These are phyloP conservation scores for Semicossyphus pulcher DNA, from an alignment of 2,113 vertebrate genomes.

Conservation along the genomic window DNA sequence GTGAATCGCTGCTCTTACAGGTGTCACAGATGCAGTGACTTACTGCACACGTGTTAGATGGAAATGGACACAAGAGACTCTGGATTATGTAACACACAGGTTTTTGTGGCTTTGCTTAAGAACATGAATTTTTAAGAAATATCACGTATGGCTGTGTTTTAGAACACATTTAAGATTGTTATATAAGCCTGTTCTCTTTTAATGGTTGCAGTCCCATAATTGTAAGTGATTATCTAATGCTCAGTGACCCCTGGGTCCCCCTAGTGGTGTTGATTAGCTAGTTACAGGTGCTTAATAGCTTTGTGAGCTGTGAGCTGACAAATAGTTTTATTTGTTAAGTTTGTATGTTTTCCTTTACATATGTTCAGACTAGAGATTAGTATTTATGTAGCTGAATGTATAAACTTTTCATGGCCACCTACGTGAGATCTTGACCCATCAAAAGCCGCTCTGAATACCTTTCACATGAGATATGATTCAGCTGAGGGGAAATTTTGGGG, in stretches of 20 bases:
- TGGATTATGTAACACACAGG: too few species aligned
- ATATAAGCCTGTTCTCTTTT: too few species aligned
- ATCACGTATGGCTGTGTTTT: not conserved
- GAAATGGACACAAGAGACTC: not conserved
- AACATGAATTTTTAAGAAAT: not conserved
- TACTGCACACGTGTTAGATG: conserved; percentile 10
- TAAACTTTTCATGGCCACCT: not conserved
- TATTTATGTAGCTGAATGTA: not conserved
- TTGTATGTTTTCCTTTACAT: too few species aligned
- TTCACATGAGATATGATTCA: conserved; percentile 60
- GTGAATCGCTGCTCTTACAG: not conserved
- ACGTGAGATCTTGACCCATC: conserved; percentile 18
- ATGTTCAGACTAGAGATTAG: too few species aligned
- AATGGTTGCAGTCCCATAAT: too few species aligned
- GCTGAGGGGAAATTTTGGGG: conserved; percentile 34
- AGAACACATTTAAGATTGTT: not conserved
- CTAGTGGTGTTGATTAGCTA: conserved; percentile 60
- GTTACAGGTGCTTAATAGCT: too few species aligned
- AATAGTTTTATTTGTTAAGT: too few species aligned
- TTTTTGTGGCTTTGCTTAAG: not conserved
- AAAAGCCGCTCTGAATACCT: conserved; percentile 57
- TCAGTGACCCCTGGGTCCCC: conserved; percentile 58
- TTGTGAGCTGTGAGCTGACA: too few species aligned
- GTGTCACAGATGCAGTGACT: conserved; percentile 10
- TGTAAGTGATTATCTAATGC: not conserved